phyloP scores from a whole-genome alignment of 2,113 vertebrate genomes.

The Marcusenius ussheri region DNA sequence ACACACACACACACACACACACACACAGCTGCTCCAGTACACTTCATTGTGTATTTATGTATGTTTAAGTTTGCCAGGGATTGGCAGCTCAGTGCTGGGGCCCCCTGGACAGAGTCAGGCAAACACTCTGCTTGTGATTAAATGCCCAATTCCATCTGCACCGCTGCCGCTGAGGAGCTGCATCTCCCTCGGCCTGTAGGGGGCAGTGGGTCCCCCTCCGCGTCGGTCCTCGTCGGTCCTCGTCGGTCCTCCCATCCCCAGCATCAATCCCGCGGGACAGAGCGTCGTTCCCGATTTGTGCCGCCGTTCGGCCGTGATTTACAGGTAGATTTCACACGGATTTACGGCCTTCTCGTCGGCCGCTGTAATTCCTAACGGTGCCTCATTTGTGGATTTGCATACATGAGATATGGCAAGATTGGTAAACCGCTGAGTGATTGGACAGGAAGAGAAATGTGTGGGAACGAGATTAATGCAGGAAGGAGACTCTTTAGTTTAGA shows the following conservation, averaged over 20 bases:
- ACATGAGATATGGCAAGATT: conserved; percentile 8
- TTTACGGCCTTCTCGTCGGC: neutral
- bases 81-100: neutral
- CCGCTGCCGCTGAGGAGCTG: neutral
- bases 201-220: neutral
- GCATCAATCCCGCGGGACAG: neutral
- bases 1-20: neutral
- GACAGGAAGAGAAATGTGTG: neutral
- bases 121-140: neutral
- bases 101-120: neutral
- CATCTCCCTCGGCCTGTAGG: neutral
- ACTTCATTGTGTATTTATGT: neutral
- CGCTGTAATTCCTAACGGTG: conserved; percentile 10
- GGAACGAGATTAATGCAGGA: conserved; percentile 15
- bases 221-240: neutral
- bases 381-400: conserved; percentile 14
- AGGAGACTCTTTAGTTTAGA: neutral
- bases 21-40: neutral
- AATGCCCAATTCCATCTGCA: neutral
- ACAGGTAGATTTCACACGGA: conserved; percentile 8
- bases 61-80: neutral
- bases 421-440: conserved; percentile 5
- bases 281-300: neutral
- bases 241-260: neutral
- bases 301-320: neutral